A percentile compares a stretch with the other conserved stretches of the same genome.
These are phyloP conservation scores for Cyclura pinguis DNA, from an alignment of 2,797 vertebrate genomes.

Conservation along the genomic window DNA sequence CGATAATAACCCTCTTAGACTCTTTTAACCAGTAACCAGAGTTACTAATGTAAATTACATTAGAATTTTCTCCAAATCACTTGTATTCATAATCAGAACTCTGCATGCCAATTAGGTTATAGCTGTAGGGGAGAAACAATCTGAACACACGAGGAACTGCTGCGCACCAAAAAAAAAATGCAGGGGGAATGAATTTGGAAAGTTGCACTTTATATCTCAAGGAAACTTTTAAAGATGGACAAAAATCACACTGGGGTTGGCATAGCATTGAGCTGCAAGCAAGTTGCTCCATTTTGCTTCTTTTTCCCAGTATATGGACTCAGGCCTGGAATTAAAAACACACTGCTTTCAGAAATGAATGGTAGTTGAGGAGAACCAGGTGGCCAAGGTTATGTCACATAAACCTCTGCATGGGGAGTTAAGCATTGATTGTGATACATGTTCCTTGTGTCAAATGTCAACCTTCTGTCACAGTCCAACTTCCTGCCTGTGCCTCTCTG, in stretches of 20 bases:
- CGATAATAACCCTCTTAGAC: conserved; percentile 42
- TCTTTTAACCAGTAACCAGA: conserved; percentile 56
- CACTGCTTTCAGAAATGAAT: not conserved
- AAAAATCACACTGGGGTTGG: conserved; percentile 45
- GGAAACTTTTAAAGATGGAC: conserved; percentile 39
- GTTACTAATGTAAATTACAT: conserved; percentile 54
- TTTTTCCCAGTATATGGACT: not conserved
- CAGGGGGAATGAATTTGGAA: conserved; percentile 59
- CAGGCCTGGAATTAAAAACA: not conserved
- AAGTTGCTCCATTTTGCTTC: not conserved
- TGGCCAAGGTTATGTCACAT: too few species aligned
- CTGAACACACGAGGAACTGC: conserved; percentile 63
- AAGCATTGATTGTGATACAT: too few species aligned
- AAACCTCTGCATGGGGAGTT: too few species aligned
- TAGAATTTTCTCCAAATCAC: conserved; percentile 59
- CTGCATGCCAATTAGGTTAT: conserved; percentile 54
- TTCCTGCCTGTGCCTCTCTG: too few species aligned
- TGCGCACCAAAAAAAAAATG: conserved; percentile 21
- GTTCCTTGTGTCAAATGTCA: too few species aligned
- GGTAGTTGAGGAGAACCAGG: not conserved
- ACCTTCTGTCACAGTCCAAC: too few species aligned
- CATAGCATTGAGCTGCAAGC: not conserved
- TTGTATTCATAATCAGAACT: conserved; percentile 64
- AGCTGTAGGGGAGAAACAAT: conserved; percentile 58
- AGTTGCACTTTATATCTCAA: conserved; percentile 61